phyloP scores from a whole-genome alignment of 2,797 vertebrate species.

The Selene dorsalis region DNA sequence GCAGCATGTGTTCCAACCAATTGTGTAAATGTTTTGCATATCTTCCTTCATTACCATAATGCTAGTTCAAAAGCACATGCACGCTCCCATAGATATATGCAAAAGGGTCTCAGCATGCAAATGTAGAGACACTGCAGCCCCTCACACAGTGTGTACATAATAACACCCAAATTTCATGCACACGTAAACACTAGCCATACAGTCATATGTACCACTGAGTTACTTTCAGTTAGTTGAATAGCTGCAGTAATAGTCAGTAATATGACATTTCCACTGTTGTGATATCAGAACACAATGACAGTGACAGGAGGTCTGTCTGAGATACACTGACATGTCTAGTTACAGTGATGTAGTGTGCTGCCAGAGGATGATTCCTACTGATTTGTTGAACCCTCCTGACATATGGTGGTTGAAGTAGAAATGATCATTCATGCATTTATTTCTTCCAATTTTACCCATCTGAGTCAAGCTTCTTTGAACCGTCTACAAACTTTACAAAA shows the following conservation, averaged over 20 bases:
- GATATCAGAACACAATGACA: neutral
- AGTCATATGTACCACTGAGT: neutral
- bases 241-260: neutral
- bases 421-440: no score
- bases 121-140: neutral
- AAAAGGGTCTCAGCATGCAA: neutral
- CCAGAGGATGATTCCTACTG: neutral
- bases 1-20: neutral
- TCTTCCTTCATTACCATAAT: neutral
- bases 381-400: neutral
- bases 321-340: neutral
- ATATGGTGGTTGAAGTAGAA: neutral
- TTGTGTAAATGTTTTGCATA: constrained; percentile 14
- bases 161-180: neutral
- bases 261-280: neutral
- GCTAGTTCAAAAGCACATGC: neutral
- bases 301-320: neutral
- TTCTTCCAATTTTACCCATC: no score
- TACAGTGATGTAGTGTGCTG: neutral
- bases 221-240: neutral
- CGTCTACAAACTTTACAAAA: no score
- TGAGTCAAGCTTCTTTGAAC: no score
- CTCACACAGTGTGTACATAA: no score
- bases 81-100: neutral
- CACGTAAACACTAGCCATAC: neutral